Base-by-base conservation (phyloP, 2,113 vertebrate genomes). In the Tapirus terrestris region DNA sequence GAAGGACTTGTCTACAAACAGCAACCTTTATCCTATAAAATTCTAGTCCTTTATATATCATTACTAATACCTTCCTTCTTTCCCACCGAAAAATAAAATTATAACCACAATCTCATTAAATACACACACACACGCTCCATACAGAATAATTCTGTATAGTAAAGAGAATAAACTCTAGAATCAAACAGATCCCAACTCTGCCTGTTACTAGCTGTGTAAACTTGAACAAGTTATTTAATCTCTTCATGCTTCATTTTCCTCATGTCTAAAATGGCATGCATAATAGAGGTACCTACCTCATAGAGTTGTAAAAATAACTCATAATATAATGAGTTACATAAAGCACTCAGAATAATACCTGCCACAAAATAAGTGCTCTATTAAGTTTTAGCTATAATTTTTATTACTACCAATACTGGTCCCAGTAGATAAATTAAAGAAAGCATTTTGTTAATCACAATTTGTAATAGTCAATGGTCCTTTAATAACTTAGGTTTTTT, bases 11-110 rank as follows among this genome's bases (percentile, higher is more conserved):
- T 88, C 79, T 82, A 95, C 21, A 93, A 89, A 93, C 0, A 91
- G 63, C 70, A 94, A 93, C 5, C 36, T 92, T 93, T 76, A 96
- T 33, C 31, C 94, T 5, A 72, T 58, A 89, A 97, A 91, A 61
- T 89, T 90, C 23, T 63, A 93, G 10, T 61, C 39, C 58, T 86
- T 92, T 70, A 43, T 85, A 39, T 18, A 33, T 85, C 79, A 80
- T 89, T 91, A 89, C 36, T 60, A 92, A 77, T 89, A 88, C 6
- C 5, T 48, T 76, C 36, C 58, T 93, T 82, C 16, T 68, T 67
- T 79, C 58, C 75, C 65, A 82, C 1, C 18, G 39, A 48, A 65
- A 97, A 97, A 61, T 90, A 81, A 97, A 96, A 84, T 73, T 85
- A 65, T 56, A 96, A 61, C 8, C n/a, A 95, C 33, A n/a, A 68